Percentiles rank a stretch among this genome's conserved stretches.
phyloP scores from a whole-genome alignment of 2,797 vertebrate species.

The Sorex maritimensis region DNA sequence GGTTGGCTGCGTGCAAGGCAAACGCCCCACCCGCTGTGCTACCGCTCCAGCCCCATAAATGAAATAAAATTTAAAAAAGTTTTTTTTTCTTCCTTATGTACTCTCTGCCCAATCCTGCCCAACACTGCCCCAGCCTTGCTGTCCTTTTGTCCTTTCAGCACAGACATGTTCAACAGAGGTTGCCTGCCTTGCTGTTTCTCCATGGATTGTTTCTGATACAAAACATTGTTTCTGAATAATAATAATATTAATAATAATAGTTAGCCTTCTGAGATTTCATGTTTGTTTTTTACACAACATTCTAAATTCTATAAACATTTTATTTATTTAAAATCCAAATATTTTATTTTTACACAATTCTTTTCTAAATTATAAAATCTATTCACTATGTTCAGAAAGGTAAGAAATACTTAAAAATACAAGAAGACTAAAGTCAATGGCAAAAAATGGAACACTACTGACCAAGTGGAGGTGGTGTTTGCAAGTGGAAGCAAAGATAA shows the following conservation, averaged over 20 bases:
- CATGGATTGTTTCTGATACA: background rate
- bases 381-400: background rate
- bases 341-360: background rate
- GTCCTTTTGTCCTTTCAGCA: too few relatives aligned
- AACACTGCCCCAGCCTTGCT: too few relatives aligned
- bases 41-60: too few relatives aligned
- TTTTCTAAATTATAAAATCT: conserved; percentile 14
- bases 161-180: background rate
- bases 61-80: too few relatives aligned
- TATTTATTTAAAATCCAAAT: background rate
- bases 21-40: too few relatives aligned
- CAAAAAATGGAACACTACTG: too few relatives aligned
- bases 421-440: background rate
- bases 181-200: background rate
- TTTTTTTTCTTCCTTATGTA: too few relatives aligned
- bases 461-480: too few relatives aligned
- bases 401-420: background rate
- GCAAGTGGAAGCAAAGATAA: too few relatives aligned
- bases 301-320: background rate
- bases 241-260: too few relatives aligned
- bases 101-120: too few relatives aligned
- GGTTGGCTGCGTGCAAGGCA: too few relatives aligned
- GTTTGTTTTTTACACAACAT: background rate
- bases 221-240: background rate
- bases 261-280: background rate